Base-by-base conservation (phyloP, 2,113 vertebrate species). In the Paedocypris sp. region DNA sequence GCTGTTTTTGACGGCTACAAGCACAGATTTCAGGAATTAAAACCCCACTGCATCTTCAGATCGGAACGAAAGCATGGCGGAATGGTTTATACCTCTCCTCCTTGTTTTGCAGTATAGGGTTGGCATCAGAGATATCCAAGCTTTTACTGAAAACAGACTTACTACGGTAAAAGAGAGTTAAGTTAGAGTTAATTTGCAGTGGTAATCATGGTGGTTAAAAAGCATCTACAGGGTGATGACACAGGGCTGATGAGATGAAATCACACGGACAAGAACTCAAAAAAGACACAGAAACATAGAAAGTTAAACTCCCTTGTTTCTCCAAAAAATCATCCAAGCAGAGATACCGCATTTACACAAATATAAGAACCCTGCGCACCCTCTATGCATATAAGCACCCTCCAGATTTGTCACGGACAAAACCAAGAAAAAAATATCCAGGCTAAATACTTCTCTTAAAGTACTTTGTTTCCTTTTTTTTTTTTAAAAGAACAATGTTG, bases 61-160 rank as follows among this genome's bases (percentile, higher is more conserved):
- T 74, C 79, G 74, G 75, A 70, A 62, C 72, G 71, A 75, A 78
- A 84, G 79, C 78, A 80, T 62, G 82, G 82, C 76, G 71, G 81
- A n/a, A n/a, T 74, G 85, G 62, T 38, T 64, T 85, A 77, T 92
- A 95, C 92, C 91, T 93, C 90, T 94, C 91, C 74, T 93, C 91
- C 89, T 88, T 91, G 91, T 88, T 91, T 60, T 46, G 41, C 56
- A 60, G 48, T 60, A 60, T 64, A 90, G 89, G 89, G 87, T 93
- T 88, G 89, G 91, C 89, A 83, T 94, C 92, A 88, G 90, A 92
- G 91, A 95, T 94, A 92, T 96, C 92, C 90, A 94, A 91, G 89
- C 92, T 96, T 92, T 96, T 94, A 96, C 91, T 93, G 90, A 94
- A 83, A 73, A 85, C 80, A 58, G 81, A 83, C 78, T 85, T 85